A percentile compares a stretch with the other conserved stretches of the same genome.
phyloP scores from a whole-genome alignment of 1,140 invertebrate genomes.

The Euwallacea similis region DNA sequence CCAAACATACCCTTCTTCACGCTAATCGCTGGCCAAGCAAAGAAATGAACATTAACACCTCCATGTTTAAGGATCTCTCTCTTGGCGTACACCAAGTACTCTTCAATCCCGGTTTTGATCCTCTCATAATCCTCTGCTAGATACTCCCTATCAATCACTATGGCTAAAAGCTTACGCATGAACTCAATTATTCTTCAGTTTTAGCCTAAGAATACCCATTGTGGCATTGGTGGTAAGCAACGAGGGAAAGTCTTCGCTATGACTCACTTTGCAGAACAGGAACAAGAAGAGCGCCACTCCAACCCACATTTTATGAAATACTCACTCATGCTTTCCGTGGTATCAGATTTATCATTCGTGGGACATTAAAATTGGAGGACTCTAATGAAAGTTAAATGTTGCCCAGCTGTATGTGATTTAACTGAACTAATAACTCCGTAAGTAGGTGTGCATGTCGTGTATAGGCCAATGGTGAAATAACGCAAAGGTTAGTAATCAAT shows the following conservation, averaged over 20 bases:
- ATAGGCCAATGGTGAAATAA: conserved; percentile 1
- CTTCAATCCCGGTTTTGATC: conserved; percentile 60
- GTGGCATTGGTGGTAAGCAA: conserved; percentile 69
- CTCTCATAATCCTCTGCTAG: conserved; percentile 60
- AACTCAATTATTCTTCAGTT: not conserved
- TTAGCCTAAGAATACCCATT: conserved; percentile 59
- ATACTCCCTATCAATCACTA: conserved; percentile 65
- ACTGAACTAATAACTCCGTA: not conserved
- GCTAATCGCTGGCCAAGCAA: conserved; percentile 64
- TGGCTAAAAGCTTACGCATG: conserved; percentile 53
- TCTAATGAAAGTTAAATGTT: not conserved
- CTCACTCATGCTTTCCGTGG: not conserved
- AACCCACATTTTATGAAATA: not conserved
- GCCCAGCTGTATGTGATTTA: not conserved
- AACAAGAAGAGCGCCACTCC: not conserved
- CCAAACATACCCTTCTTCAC: conserved; percentile 61
- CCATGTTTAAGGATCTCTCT: conserved; percentile 64
- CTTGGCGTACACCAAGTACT: conserved; percentile 61
- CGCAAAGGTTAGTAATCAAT: not conserved
- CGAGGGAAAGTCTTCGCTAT: conserved; percentile 65
- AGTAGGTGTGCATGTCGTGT: not conserved
- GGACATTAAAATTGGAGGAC: not conserved
- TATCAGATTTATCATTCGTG: not conserved
- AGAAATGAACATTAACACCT: conserved; percentile 65
- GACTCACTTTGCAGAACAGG: not conserved